Evolutionary conservation across 2,797 vertebrate species (phyloP).

Genomic region (Leptodactylus fallax): DNA sequence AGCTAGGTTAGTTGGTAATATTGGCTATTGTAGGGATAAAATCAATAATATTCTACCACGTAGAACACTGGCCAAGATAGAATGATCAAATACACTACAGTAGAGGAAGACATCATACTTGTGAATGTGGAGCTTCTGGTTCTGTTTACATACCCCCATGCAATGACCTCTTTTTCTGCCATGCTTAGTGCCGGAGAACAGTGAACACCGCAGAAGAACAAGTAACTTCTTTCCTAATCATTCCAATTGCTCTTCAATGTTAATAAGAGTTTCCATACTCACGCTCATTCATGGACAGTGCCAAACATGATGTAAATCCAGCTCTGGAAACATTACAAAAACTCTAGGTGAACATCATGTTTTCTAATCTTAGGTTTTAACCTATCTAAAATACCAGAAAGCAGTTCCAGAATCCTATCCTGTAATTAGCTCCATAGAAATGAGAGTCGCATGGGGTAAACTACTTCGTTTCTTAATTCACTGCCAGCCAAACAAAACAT

Average conservation of each 20-base stretch:
- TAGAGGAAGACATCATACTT: not conserved
- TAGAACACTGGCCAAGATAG: too few relatives aligned
- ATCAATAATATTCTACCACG: too few relatives aligned
- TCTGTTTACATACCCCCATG: not conserved
- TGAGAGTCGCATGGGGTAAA: conserved; percentile 21
- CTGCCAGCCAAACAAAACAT: conserved; percentile 21
- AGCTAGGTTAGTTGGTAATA: too few relatives aligned
- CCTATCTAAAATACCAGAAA: conserved; percentile 20
- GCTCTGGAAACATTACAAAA: not conserved
- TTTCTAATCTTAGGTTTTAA: conserved; percentile 10
- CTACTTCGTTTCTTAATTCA: not conserved
- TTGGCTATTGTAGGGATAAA: too few relatives aligned
- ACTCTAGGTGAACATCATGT: not conserved
- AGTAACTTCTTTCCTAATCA: not conserved
- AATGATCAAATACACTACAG: too few relatives aligned
- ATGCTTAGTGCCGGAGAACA: not conserved
- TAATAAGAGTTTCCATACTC: not conserved
- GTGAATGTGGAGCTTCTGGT: not conserved
- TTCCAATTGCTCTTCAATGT: not conserved
- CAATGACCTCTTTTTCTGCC: too few relatives aligned
- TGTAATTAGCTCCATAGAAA: conserved; percentile 25
- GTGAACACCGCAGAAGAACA: not conserved
- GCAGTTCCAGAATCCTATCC: conserved; percentile 16
- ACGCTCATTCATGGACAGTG: not conserved
- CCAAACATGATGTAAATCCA: conserved; percentile 10